Base-by-base conservation (phyloP, 2,888 invertebrate species). In the Erebia palarica region DNA sequence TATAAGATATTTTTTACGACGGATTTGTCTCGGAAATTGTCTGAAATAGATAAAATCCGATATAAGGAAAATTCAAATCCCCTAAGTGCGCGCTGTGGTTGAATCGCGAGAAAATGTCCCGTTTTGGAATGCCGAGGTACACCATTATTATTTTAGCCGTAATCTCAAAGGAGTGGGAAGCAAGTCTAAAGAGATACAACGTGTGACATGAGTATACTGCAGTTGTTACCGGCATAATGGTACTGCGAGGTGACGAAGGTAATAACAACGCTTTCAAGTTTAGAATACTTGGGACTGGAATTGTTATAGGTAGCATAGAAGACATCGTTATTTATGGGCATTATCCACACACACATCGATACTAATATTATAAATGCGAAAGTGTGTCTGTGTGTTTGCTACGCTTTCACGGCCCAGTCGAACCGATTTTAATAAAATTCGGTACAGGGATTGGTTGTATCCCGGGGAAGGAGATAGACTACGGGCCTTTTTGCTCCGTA, bases 41-140 rank as follows among this genome's bases (percentile, higher is more conserved):
- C 84, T 84, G 81, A 84, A 84, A 87, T 85, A 89, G 87, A 90
- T 90, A 92, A 90, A 90, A 86, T 88, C 88, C 81, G 81, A 85
- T 86, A 85, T 86, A 88, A 91, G 63, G 63, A 91, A 91, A 91
- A 92, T 92, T 92, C 92, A 92, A 92, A 91, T 92, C 92, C 92
- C 92, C 90, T 91, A 92, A 92, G 92, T 92, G 91, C 89, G 89
- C 91, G 87, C 81, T 87, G 92, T 87, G 92, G 92, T 91, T 90
- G 91, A 88, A 90, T 88, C 89, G 91, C 88, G 91, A 84, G 91
- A 91, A 92, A 92, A 91, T 91, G 87, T 90, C 87, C 88, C 89
- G 90, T 91, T 91, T 90, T 89, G 88, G 85, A 89, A 84, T 87
- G 88, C 84, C 90, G 91, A 90, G 90, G 90, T 47, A 47, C 90